phyloP scores from a whole-genome alignment of 2,797 vertebrate species.

The Takifugu ocellatus region DNA sequence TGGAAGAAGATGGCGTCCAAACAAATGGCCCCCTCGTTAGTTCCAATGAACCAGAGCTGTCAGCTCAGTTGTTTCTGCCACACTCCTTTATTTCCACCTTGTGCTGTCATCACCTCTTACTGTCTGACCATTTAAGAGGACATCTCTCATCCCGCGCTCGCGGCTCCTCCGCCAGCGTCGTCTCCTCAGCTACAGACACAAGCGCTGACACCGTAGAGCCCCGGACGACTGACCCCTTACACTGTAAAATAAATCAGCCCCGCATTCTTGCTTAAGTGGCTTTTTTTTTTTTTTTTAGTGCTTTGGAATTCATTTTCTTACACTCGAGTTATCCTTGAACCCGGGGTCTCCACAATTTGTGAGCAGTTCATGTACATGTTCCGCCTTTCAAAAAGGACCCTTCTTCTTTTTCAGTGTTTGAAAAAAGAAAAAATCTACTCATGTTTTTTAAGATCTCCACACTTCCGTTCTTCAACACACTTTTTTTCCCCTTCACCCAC shows the following conservation, averaged over 20 bases:
- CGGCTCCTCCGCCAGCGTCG: conserved; percentile 5
- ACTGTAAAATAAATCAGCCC: conserved; percentile 87
- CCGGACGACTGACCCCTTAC: conserved; percentile 67
- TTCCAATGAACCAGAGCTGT: not conserved
- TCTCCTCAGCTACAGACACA: not conserved
- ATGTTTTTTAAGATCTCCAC: no score
- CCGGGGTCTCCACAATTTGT: conserved; percentile 80
- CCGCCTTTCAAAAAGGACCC: conserved; percentile 56
- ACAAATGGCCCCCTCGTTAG: no score
- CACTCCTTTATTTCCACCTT: not conserved
- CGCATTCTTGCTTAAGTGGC: conserved; percentile 90
- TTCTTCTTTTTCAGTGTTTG: conserved; percentile 22
- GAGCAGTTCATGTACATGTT: conserved; percentile 76
- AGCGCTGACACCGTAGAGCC: conserved; percentile 71
- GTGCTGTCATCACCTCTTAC: not conserved
- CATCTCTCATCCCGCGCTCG: not conserved
- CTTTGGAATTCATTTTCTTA: conserved; percentile 83
- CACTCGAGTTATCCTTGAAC: conserved; percentile 83
- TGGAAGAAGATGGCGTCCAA: no score
- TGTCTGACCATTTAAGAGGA: conserved; percentile 13
- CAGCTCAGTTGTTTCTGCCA: not conserved
- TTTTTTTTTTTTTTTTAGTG: conserved; percentile 74
- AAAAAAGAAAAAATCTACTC: conserved; percentile 5
- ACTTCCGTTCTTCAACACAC: not conserved
- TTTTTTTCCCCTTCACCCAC: conserved; percentile 11